Evolutionary conservation across 2,113 vertebrate genomes (phyloP), one percentile per base, ranked within the genome.

Genomic region (Pleuronectes platessa): DNA sequence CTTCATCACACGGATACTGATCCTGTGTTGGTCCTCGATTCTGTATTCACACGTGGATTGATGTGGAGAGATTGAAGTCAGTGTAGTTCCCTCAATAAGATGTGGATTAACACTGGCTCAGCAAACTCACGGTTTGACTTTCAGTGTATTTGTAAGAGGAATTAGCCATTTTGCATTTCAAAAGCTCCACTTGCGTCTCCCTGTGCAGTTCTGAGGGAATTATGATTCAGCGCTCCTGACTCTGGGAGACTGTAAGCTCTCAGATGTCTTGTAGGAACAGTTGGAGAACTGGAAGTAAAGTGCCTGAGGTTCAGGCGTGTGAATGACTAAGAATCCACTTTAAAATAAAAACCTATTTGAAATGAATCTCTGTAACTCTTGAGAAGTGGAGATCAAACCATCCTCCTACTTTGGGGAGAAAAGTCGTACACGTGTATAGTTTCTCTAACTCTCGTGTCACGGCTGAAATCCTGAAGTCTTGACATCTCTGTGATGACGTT

Each of bases 121-220:
- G 68, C 83, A 78, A 83, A 84, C 83, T 78, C 61, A 42, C 21
- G 75, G 54, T 83, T 78, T 80, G 78, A 88, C 85, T 86, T 63
- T 61, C 60, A 64, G 65, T 60, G 64, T 81, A 68, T 86, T 86
- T 91, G 63, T 81, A 53, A 47, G 78, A 83, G 83, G 86, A 86
- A 90, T 91, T 85, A 88, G 47, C 31, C 66, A 24, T 78, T 90
- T 90, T 89, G 87, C 87, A 91, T 89, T 89, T 92, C 84, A 90
- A 89, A 91, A 89, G 71, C 63, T 20, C 23, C 66, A 58, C 85
- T 81, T 72, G 54, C 71, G 71, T 82, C 49, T 64, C 61, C 56
- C 60, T 69, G 73, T 72, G 62, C 81, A 74, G 56, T 87, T 79
- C 76, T 64, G 42, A 56, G 27, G 71, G 82, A 87, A 86, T 87